phyloP scores from a whole-genome alignment of 2,888 invertebrate species.

The Rhaphigaster nebulosa region DNA sequence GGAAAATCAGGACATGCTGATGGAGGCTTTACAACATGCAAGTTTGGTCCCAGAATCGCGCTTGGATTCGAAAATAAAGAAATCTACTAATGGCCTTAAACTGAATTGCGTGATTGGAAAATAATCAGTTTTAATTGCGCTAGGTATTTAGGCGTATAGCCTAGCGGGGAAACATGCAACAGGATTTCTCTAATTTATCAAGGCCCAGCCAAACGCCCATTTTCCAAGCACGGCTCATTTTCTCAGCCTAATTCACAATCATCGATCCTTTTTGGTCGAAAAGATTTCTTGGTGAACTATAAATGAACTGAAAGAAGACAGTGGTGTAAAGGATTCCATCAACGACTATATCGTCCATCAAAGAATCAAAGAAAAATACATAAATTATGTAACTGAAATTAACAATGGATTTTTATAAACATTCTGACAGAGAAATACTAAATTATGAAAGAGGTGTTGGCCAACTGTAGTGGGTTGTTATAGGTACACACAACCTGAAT shows the following conservation, averaged over 20 bases:
- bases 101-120: constrained; percentile 37
- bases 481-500: too few species aligned
- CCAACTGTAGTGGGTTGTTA: too few species aligned
- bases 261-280: neutral
- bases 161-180: neutral
- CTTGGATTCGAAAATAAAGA: neutral
- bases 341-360: neutral
- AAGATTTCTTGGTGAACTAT: neutral
- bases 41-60: neutral
- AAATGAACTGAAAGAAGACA: neutral
- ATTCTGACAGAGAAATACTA: too few species aligned
- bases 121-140: constrained; percentile 22
- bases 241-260: neutral
- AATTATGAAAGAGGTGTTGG: too few species aligned
- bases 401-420: too few species aligned
- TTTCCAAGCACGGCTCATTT: neutral
- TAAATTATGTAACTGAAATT: too few species aligned
- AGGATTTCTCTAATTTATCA: constrained; percentile 30
- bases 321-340: neutral
- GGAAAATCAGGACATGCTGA: too few species aligned
- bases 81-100: neutral
- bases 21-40: neutral
- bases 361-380: too few species aligned
- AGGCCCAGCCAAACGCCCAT: neutral
- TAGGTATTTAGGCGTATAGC: neutral